Evolutionary conservation across 1,140 invertebrate genomes (phyloP).

Genomic region (Eciton burchellii): DNA sequence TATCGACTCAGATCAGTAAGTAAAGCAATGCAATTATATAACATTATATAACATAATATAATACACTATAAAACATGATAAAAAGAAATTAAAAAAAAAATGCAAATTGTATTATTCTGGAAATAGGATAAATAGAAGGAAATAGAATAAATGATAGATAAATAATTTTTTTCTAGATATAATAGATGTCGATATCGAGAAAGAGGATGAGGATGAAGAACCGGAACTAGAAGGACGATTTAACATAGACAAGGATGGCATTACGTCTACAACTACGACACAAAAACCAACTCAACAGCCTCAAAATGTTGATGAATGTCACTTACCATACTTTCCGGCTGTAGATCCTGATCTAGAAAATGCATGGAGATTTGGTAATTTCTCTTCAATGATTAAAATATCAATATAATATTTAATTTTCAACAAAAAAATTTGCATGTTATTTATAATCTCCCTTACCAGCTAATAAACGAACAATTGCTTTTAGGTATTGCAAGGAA

Average conservation of each 20-base stretch:
- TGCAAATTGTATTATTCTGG: background rate
- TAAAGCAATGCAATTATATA: conserved; percentile 20
- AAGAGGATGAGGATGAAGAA: conserved; percentile 63
- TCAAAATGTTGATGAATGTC: conserved; percentile 78
- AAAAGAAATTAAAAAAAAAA: background rate
- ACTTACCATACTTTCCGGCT: conserved; percentile 80
- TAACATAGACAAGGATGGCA: conserved; percentile 15
- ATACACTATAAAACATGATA: no score
- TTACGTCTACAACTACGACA: conserved; percentile 66
- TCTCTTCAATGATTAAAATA: conserved; percentile 12
- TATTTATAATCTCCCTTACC: conserved; percentile 15
- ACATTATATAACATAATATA: no score
- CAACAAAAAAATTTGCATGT: conserved; percentile 9
- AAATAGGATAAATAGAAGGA: background rate
- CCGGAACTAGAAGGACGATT: conserved; percentile 67
- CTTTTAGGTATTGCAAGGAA: conserved; percentile 88
- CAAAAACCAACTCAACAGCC: conserved; percentile 57
- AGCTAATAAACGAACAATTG: background rate
- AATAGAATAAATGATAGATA: background rate
- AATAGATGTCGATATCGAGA: conserved; percentile 72
- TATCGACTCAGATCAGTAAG: conserved; percentile 77
- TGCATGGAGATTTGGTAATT: conserved; percentile 85
- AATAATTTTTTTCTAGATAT: conserved; percentile 68
- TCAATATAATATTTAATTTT: conserved; percentile 19
- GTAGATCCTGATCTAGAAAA: conserved; percentile 78